A percentile compares a stretch with the other conserved stretches of the same genome.
phyloP scores from a whole-genome alignment of 2,888 invertebrate genomes.

The Phragmatobia fuliginosa region DNA sequence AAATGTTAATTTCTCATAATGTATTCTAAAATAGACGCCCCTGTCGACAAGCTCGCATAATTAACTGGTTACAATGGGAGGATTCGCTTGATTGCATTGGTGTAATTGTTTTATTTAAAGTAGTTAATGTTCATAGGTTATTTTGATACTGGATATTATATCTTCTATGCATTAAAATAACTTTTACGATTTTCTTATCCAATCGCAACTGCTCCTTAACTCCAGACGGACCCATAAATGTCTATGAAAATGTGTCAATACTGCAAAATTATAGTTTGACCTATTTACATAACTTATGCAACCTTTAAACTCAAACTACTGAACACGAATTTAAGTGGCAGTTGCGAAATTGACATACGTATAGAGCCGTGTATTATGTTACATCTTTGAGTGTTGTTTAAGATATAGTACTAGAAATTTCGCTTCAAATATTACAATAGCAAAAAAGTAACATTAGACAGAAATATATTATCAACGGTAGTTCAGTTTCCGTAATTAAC shows the following conservation, averaged over 20 bases:
- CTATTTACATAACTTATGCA: constrained; percentile 17
- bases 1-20: constrained; percentile 66
- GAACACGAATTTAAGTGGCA: not conserved
- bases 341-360: constrained; percentile 10
- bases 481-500: not conserved
- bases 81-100: constrained; percentile 42
- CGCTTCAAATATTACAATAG: not conserved
- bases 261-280: constrained; percentile 16
- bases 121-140: not conserved
- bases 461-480: not conserved
- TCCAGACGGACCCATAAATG: constrained; percentile 2
- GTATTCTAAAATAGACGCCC: constrained; percentile 66
- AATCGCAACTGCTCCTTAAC: not conserved
- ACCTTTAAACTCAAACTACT: constrained; percentile 19
- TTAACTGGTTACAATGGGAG: constrained; percentile 43
- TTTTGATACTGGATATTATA: too few relatives aligned
- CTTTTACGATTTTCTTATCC: not conserved
- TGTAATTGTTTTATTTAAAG: constrained; percentile 27
- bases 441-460: not conserved
- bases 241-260: constrained; percentile 16
- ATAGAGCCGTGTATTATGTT: not conserved
- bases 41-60: constrained; percentile 65
- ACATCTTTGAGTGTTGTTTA: not conserved
- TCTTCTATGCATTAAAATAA: too few relatives aligned
- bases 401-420: not conserved